phyloP scores from a whole-genome alignment of 2,113 vertebrate species.

The human (Homo sapiens) region GRCh38 chr12:45830001-45830500 shows the following conservation, averaged over 20 bases:
- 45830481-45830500: not conserved
- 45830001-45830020: not conserved
- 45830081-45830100: not conserved
- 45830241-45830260: not conserved
- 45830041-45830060: not conserved
- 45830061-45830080: not conserved
- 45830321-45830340: not conserved
- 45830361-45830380: not conserved
- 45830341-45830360: conserved; percentile 21
- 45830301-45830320: not conserved
- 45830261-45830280: not conserved
- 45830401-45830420: not conserved
- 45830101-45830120: not conserved
- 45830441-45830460: not conserved
- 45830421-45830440: conserved; percentile 6
- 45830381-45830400: not conserved
- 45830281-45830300: not conserved
- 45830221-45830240: not conserved
- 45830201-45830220: conserved; percentile 5
- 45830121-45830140: not conserved
- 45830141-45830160: not conserved
- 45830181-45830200: not conserved
- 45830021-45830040: not conserved
- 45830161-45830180: not conserved
- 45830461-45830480: not conserved